Percentiles rank a stretch among this genome's conserved stretches.
Conservation (phyloP, 2,888 invertebrate genomes). For the Chrysotoxum bicinctum region DNA sequence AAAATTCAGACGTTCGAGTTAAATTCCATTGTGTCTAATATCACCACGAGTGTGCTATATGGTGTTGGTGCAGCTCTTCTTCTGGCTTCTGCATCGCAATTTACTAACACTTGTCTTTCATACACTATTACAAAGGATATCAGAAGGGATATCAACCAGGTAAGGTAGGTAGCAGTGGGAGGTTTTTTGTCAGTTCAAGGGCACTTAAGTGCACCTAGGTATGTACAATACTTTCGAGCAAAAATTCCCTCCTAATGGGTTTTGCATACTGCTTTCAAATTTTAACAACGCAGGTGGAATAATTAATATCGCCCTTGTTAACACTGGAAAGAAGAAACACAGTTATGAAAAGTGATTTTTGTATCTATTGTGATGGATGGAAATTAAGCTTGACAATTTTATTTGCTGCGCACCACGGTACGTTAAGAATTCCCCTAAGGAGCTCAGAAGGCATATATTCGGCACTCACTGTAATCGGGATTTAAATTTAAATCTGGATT, state of each 20-base stretch:
- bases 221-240: background rate
- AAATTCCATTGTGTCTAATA: conserved; percentile 2
- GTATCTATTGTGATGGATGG: background rate
- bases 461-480: no score
- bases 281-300: conserved; percentile 9
- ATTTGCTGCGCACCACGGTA: no score
- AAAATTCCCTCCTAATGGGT: conserved; percentile 3
- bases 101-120: conserved; percentile 4
- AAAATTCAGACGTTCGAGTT: background rate
- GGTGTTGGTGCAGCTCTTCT: background rate
- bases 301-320: conserved; percentile 12
- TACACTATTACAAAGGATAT: conserved; percentile 17
- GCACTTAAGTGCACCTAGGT: background rate
- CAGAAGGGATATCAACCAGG: conserved; percentile 4
- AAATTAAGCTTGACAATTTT: no score
- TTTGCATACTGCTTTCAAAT: conserved; percentile 1
- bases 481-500: no score
- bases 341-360: background rate
- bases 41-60: background rate
- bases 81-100: conserved; percentile 2
- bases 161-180: background rate
- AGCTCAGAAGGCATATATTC: no score
- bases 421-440: no score
- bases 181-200: conserved; percentile 18
- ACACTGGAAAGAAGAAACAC: background rate